Evolutionary conservation across 1,140 invertebrate genomes (phyloP).

Genomic region (Drosophila tristis): DNA sequence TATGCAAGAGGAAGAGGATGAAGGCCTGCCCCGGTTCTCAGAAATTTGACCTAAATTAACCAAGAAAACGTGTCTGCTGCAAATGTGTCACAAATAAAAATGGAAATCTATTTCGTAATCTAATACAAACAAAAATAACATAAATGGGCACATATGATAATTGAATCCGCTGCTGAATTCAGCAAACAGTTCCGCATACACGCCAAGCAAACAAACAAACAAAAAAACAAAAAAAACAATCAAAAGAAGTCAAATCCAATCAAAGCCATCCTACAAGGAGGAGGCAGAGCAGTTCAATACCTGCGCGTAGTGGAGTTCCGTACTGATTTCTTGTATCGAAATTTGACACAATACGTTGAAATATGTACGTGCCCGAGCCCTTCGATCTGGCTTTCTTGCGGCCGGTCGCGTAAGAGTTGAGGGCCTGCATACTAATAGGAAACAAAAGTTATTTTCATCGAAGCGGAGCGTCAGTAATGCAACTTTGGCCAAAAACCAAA

Average conservation of each 20-base stretch:
- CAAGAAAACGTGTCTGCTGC: slow-evolving; percentile 37
- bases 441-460: slow-evolving; percentile 74
- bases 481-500: slow-evolving; percentile 42
- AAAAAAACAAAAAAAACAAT: slow-evolving; percentile 24
- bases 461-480: slow-evolving; percentile 65
- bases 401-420: slow-evolving; percentile 68
- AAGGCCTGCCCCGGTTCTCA: too few relatives aligned
- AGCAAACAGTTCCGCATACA: slow-evolving; percentile 57
- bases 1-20: too few relatives aligned
- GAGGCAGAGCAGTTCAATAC: slow-evolving; percentile 39
- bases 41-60: background rate
- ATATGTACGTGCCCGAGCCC: slow-evolving; percentile 68
- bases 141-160: slow-evolving; percentile 26
- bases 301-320: slow-evolving; percentile 74
- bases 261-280: slow-evolving; percentile 4
- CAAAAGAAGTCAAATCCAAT: slow-evolving; percentile 35
- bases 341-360: slow-evolving; percentile 79
- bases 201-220: background rate
- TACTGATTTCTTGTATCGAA: slow-evolving; percentile 82
- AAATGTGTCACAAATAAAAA: slow-evolving; percentile 56
- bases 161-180: slow-evolving; percentile 32
- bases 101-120: slow-evolving; percentile 72
- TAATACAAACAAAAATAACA: slow-evolving; percentile 34
- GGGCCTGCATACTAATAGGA: slow-evolving; percentile 67
- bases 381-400: slow-evolving; percentile 72